Percentiles rank a stretch among this genome's conserved stretches.
Conservation (phyloP, 2,888 invertebrate genomes). For the Melinaea marsaeus region DNA sequence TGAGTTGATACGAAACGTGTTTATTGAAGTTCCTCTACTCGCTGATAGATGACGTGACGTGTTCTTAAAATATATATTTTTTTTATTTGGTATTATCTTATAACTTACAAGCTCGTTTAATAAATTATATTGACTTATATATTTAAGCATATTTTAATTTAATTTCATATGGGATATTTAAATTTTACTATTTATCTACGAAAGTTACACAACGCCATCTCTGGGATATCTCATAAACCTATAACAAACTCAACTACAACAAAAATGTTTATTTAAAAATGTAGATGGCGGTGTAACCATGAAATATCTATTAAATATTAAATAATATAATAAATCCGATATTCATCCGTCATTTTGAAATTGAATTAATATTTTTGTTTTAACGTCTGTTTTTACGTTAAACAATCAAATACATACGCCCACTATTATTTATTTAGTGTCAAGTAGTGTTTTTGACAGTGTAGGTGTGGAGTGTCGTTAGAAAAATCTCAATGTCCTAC, state of each 20-base stretch:
- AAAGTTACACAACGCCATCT: constrained; percentile 1
- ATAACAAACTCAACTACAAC: not conserved
- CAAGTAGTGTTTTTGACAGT: constrained; percentile 19
- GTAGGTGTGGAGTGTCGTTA: constrained; percentile 35
- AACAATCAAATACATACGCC: not conserved
- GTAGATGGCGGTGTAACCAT: not conserved
- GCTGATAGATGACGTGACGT: constrained; percentile 44
- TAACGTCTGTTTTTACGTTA: not conserved
- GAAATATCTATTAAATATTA: too few relatives aligned
- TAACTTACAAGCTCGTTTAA: not conserved
- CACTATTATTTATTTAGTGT: constrained; percentile 8
- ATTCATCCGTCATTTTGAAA: not conserved
- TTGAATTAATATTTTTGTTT: not conserved
- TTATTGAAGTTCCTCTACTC: constrained; percentile 31
- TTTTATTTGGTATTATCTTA: not conserved
- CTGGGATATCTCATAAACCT: not conserved
- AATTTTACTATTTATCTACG: too few relatives aligned
- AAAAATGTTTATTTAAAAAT: not conserved
- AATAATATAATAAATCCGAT: too few relatives aligned
- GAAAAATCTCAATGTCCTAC: constrained; percentile 23
- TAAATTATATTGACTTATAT: too few relatives aligned
- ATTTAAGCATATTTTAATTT: too few relatives aligned
- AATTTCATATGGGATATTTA: too few relatives aligned
- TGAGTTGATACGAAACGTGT: constrained; percentile 60
- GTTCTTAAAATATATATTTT: constrained; percentile 3